Evolutionary conservation across 2,888 invertebrate genomes (phyloP), one percentile per base, ranked within the genome.

Genomic region (Acleris literana): DNA sequence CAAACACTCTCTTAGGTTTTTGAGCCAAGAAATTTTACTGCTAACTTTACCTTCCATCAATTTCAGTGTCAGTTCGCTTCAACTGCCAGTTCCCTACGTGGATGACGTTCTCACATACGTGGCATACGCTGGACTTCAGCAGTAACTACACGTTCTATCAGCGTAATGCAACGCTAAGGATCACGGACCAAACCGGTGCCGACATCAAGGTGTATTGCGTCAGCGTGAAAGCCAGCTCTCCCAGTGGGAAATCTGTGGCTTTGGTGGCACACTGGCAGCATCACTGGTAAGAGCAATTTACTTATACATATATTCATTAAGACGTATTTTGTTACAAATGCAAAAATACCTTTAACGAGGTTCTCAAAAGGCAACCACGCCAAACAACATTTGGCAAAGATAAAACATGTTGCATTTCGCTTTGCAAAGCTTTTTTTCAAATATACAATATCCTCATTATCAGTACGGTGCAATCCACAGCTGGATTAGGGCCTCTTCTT

Each of bases 101-200:
- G 97, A 94, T 97, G 90, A 96, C 97, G 72, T 95, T 95, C 79
- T 95, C 95, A 66, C 94, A 95, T 80, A 97, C 97, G 77, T 98
- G 98, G 97, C 97, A 97, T 89, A 97, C 97, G 55, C 93, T 98
- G 80, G 97, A 97, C 93, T 96, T 96, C 85, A 94, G 95, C 79
- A 95, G 95, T 78, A 96, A 96, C 76, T 97, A 97, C 92, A 96
- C 96, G 75, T 97, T 97, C 91, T 96, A 96, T 88, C 95, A 96
- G 85, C 94, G 95, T 72, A 96, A 96, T 84, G 95, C 95, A n/a
- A 96, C 96, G 4, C 88, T 96, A 22, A 92, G 95, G 74, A 95
- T 96, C 76, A 94, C 94, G 67, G 95, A 94, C 85, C 86, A 88
- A 69, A 93, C 94, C 0, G 94, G 94, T 1, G 93, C 93, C 3